A percentile compares a stretch with the other conserved stretches of the same genome.
These are phyloP conservation scores for Pangasius larnaudii DNA, from an alignment of 2,797 vertebrate species.

Conservation along the genomic window DNA sequence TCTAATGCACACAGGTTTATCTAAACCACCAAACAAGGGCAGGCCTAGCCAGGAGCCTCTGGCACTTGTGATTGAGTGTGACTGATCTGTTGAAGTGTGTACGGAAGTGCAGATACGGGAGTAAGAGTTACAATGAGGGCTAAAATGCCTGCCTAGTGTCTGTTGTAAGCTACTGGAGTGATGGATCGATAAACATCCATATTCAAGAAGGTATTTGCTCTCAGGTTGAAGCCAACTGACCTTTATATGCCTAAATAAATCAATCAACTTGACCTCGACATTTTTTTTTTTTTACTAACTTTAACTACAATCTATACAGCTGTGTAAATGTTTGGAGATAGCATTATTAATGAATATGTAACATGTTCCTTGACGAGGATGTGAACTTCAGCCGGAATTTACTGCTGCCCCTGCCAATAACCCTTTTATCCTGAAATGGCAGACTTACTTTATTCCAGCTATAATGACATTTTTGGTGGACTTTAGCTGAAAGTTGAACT, in stretches of 20 bases:
- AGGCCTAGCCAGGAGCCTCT: constrained; percentile 43
- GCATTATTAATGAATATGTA: constrained; percentile 14
- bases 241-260: background rate
- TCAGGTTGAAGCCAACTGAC: constrained; percentile 2
- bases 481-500: constrained; percentile 29
- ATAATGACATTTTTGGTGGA: constrained; percentile 42
- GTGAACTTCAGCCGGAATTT: constrained; percentile 24
- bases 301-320: constrained; percentile 8
- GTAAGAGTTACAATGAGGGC: background rate
- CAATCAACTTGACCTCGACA: background rate
- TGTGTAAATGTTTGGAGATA: constrained; percentile 2
- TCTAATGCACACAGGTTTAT: constrained; percentile 50
- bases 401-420: constrained; percentile 11
- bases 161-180: constrained; percentile 5
- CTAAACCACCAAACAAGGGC: constrained; percentile 48
- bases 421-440: constrained; percentile 36
- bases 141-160: constrained; percentile 18
- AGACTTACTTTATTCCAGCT: constrained; percentile 30
- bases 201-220: constrained; percentile 18
- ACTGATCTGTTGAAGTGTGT: constrained; percentile 41
- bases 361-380: constrained; percentile 13
- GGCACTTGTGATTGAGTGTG: constrained; percentile 40
- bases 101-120: constrained; percentile 49
- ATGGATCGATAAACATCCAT: constrained; percentile 34
- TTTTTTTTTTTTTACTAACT: background rate